These are phyloP conservation scores for Dinoponera quadriceps DNA, from an alignment of 1,140 invertebrate genomes.

Conservation along the genomic window DNA sequence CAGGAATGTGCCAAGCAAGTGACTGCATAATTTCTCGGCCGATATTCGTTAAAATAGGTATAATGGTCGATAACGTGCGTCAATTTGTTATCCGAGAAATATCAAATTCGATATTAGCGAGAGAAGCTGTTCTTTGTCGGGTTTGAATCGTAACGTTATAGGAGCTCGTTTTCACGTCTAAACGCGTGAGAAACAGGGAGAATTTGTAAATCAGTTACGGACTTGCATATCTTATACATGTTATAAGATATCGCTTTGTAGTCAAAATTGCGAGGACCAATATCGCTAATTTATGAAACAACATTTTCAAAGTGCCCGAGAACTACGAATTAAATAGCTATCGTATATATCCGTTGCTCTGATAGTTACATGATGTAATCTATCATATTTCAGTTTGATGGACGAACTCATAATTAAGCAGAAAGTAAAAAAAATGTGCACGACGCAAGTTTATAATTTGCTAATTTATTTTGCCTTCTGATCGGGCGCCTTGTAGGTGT, in stretches of 20 bases:
- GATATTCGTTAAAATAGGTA: constrained; percentile 35
- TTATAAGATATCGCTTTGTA: neutral
- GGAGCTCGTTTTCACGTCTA: no score
- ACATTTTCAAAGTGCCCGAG: neutral
- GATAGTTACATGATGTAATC: neutral
- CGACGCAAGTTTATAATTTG: neutral
- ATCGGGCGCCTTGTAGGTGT: neutral
- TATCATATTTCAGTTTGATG: neutral
- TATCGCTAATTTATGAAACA: neutral
- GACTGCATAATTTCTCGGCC: constrained; percentile 37
- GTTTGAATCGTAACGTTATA: neutral
- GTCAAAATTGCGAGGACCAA: constrained; percentile 7
- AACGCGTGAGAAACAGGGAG: no score
- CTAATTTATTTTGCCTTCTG: constrained; percentile 19
- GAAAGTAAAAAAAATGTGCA: neutral
- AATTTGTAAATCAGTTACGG: no score
- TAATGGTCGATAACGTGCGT: constrained; percentile 10
- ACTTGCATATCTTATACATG: neutral
- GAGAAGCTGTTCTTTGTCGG: neutral
- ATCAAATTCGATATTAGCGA: neutral
- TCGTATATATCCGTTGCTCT: neutral
- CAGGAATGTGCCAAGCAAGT: constrained; percentile 32
- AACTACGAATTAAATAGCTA: neutral
- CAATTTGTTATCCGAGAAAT: constrained; percentile 25
- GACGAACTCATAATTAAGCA: neutral